Percentiles rank a stretch among this genome's conserved stretches.
Conservation (phyloP, 2,888 invertebrate genomes). For the Gibbula magus region DNA sequence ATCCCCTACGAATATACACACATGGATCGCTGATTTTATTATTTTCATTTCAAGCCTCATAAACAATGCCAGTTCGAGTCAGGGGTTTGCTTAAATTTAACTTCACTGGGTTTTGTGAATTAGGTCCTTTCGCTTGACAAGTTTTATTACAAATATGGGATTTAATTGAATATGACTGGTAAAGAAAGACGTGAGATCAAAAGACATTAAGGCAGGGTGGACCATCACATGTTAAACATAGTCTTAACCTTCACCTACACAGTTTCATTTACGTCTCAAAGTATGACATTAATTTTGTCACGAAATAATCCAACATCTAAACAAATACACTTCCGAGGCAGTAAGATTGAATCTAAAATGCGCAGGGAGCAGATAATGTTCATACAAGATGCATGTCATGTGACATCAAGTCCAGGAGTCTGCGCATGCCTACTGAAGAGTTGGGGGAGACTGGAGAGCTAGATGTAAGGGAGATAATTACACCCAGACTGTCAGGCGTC, state of each 20-base stretch:
- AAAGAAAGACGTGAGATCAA: no score
- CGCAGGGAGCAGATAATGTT: no score
- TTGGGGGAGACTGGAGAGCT: background rate
- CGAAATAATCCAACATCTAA: no score
- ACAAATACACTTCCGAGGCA: no score
- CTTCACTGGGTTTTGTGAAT: background rate
- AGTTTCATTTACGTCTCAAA: no score
- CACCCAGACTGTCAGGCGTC: background rate
- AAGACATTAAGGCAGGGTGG: no score
- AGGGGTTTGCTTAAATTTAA: background rate
- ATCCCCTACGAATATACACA: no score
- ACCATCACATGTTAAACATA: no score
- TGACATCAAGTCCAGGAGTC: background rate
- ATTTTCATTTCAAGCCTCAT: background rate
- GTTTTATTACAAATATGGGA: background rate
- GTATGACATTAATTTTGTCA: no score
- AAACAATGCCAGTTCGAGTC: background rate
- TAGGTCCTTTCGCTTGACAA: background rate
- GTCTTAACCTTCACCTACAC: no score
- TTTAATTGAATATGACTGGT: background rate
- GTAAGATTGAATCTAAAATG: no score
- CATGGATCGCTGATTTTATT: no score
- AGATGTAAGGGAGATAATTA: slow-evolving; percentile 12
- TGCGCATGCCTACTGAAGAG: slow-evolving; percentile 11
- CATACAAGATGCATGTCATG: background rate